Evolutionary conservation across 2,888 invertebrate species (phyloP).

Genomic region (Polydrusus tereticollis): DNA sequence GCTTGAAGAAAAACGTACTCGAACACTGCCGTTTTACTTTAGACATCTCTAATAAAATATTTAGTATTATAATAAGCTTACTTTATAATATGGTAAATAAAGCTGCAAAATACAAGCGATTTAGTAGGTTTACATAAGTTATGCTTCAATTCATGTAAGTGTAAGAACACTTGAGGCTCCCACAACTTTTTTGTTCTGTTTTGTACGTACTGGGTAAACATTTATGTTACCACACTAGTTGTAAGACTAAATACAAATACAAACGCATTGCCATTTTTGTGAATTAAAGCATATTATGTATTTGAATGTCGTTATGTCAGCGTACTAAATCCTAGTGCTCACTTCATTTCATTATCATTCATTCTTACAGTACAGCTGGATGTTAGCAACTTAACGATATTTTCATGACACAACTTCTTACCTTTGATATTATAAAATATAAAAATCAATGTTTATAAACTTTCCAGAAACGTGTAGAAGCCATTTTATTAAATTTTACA

Average conservation of each 20-base stretch:
- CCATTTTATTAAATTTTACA: conserved; percentile 57
- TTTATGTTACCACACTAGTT: too few species aligned
- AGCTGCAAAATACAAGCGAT: not conserved
- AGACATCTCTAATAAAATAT: conserved; percentile 24
- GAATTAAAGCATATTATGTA: too few species aligned
- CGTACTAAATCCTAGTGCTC: conserved; percentile 7
- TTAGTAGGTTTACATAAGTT: conserved; percentile 3
- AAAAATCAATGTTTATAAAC: conserved; percentile 54
- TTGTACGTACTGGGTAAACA: too few species aligned
- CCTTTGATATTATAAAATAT: conserved; percentile 55
- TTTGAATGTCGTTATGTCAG: not conserved
- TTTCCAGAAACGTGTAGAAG: conserved; percentile 35
- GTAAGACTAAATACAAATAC: too few species aligned
- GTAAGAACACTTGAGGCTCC: too few species aligned
- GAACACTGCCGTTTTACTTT: conserved; percentile 64
- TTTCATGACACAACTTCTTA: conserved; percentile 52
- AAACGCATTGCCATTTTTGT: not conserved
- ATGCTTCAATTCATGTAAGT: too few species aligned
- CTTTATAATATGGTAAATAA: not conserved
- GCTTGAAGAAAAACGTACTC: conserved; percentile 61
- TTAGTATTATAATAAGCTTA: conserved; percentile 16
- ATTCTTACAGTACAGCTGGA: conserved; percentile 30
- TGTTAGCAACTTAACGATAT: conserved; percentile 37
- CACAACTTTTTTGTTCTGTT: too few species aligned
- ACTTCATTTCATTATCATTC: conserved; percentile 16